A percentile compares a stretch with the other conserved stretches of the same genome.
phyloP scores from a whole-genome alignment of 2,113 vertebrate species.

The Sorex fumeus region DNA sequence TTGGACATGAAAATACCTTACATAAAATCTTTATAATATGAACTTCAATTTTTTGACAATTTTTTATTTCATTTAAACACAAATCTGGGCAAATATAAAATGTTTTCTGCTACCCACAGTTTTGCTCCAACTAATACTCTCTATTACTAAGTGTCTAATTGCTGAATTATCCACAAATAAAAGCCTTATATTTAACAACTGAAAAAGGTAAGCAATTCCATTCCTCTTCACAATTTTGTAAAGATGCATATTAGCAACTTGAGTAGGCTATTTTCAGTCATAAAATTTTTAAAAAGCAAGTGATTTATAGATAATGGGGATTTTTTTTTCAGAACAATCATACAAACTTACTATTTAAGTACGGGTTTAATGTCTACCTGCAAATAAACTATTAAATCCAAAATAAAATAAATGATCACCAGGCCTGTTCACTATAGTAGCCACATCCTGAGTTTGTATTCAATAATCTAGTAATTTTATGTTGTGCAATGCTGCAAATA shows the following conservation, averaged over 20 bases:
- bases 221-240: neutral
- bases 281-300: neutral
- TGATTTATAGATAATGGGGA: neutral
- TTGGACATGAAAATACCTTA: slow-evolving; percentile 50
- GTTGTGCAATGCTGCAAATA: neutral
- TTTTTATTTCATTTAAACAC: slow-evolving; percentile 67
- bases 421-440: neutral
- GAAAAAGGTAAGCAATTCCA: slow-evolving; percentile 5
- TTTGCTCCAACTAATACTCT: slow-evolving; percentile 40
- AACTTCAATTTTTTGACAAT: slow-evolving; percentile 58
- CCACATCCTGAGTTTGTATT: neutral
- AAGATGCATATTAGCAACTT: neutral
- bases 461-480: slow-evolving; percentile 2
- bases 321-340: slow-evolving; percentile 52
- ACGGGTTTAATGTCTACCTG: neutral
- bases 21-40: slow-evolving; percentile 69
- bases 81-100: slow-evolving; percentile 49
- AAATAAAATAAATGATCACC: slow-evolving; percentile 56
- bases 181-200: neutral
- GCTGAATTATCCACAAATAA: neutral
- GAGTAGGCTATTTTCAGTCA: neutral
- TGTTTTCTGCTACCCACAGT: slow-evolving; percentile 52
- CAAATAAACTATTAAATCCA: slow-evolving; percentile 37
- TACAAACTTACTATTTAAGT: neutral
- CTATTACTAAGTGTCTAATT: slow-evolving; percentile 52